A percentile compares a stretch with the other conserved stretches of the same genome.
Conservation (phyloP, 2,113 vertebrate species). For the Syrrhaptes paradoxus region DNA sequence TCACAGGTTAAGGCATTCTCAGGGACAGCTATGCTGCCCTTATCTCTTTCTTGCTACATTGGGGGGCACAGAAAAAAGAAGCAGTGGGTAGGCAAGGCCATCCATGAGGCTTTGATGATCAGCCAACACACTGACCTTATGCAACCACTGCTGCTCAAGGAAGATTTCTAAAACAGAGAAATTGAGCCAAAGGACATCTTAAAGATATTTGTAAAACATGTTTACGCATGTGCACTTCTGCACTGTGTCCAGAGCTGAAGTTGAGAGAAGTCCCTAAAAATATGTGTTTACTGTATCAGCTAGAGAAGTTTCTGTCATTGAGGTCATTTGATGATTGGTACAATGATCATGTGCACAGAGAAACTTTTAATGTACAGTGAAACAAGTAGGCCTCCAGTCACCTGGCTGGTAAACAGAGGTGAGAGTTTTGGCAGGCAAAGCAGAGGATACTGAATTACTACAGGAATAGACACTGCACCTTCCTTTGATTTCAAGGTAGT, state of each 20-base stretch:
- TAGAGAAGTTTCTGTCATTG: not conserved
- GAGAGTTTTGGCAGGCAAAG: not conserved
- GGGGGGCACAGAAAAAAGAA: not conserved
- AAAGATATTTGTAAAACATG: not conserved
- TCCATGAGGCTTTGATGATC: not conserved
- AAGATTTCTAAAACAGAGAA: not conserved
- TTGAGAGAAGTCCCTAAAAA: not conserved
- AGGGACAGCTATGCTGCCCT: fast-evolving
- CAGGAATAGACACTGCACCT: not conserved
- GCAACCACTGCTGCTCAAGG: not conserved
- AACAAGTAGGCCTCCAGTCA: not conserved
- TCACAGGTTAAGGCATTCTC: not conserved
- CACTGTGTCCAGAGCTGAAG: not conserved
- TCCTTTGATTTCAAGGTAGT: not conserved
- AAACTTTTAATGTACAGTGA: not conserved
- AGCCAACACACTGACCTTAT: not conserved
- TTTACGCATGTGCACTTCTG: not conserved
- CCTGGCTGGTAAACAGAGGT: not conserved
- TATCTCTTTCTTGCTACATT: not conserved
- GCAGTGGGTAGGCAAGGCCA: not conserved
- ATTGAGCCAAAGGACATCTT: not conserved
- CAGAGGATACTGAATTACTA: not conserved
- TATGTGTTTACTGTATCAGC: not conserved
- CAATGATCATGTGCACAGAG: not conserved
- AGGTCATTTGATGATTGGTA: not conserved